Conservation (phyloP, 2,113 vertebrate genomes). For the Lepisosteus osseus region DNA sequence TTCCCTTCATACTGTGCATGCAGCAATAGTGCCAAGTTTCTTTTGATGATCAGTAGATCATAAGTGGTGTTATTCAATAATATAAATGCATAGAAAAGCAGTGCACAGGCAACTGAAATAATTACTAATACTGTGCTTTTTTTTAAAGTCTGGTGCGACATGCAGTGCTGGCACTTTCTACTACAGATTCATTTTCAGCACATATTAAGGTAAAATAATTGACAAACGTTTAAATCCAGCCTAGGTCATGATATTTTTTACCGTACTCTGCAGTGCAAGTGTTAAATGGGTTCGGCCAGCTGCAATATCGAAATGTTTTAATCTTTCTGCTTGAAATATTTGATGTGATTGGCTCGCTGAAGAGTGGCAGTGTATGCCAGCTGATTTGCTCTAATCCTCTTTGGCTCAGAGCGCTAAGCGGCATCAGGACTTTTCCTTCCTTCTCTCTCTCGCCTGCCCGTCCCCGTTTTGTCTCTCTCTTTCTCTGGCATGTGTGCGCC, state of each 20-base stretch:
- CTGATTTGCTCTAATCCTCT: conserved; percentile 5
- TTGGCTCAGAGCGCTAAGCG: background rate
- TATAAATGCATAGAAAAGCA: no score
- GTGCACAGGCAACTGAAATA: no score
- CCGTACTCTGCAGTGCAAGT: background rate
- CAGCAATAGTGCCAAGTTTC: no score
- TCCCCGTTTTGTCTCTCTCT: background rate
- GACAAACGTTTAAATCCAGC: no score
- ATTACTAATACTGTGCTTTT: no score
- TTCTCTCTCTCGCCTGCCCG: background rate
- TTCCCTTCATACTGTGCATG: no score
- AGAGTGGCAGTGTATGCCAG: no score
- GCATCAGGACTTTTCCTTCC: background rate
- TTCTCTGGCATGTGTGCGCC: background rate
- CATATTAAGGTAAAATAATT: no score
- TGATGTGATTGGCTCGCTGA: background rate
- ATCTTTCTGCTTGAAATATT: background rate
- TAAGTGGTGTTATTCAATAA: no score
- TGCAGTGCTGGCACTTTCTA: background rate
- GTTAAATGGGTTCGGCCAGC: background rate
- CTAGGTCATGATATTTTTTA: background rate
- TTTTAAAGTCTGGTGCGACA: no score
- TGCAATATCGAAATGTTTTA: background rate
- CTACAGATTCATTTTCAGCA: background rate
- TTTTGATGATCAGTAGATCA: no score